Base-by-base conservation (phyloP, 2,113 vertebrate species). In the Solea senegalensis region DNA sequence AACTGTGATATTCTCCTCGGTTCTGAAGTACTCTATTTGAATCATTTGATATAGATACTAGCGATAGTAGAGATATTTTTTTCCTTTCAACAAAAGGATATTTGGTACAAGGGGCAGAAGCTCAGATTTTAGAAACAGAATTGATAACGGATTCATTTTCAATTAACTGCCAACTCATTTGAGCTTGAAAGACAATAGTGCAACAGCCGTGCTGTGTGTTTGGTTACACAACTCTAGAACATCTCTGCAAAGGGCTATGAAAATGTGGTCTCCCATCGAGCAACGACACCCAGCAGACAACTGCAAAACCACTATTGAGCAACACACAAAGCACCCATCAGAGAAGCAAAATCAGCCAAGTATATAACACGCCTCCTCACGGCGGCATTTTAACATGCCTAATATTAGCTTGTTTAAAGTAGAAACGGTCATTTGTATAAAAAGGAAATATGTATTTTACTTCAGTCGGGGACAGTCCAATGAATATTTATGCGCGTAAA, bases 401-500 rank as follows among this genome's bases (percentile, higher is more conserved):
- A 70, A 76, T 67, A 79, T 79, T 79, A 76, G 64, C 68, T 12
- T 63, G 65, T 72, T 82, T 59, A 39, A 40, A 53, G 14, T 67
- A 57, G 63, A 83, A 78, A 85, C 52, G 34, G 64, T 27, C 48
- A 51, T 62, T 76, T 69, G 66, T 74, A 76, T 5, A 76, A 76
- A 53, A 71, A 76, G 21, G 34, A 34, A 70, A 56, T 61, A 78
- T 80, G 64, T 68, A 54, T 65, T 84, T 74, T 71, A 58, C 45
- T 67, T 67, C 12, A 67, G 54, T 66, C 28, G 39, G 7, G 66
- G 53, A 72, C 61, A 65, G 27, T 65, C 54, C 68, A 68, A 76
- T 84, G 76, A 76, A 84, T 86, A 78, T 83, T 56, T 81, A 76
- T 81, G 61, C 28, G 27, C 69, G 65, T 54, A 69, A 87, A 70